phyloP scores from a whole-genome alignment of 2,113 vertebrate genomes.

The Delphinus delphis region DNA sequence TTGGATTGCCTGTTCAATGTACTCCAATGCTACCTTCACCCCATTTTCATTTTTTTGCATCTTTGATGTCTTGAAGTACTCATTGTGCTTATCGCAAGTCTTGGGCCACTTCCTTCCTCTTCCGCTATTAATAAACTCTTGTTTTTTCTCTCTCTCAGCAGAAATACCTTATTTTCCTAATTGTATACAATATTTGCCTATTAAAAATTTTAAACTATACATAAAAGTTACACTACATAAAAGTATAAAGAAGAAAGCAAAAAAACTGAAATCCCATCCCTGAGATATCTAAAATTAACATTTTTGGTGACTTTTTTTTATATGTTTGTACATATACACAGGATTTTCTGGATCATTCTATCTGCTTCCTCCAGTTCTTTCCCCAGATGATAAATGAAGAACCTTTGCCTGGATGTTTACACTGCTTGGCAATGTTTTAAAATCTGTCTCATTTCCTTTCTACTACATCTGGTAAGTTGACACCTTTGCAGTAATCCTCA shows the following conservation, averaged over 20 bases:
- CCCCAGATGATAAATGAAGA: background rate
- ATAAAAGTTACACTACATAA: background rate
- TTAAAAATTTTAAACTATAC: background rate
- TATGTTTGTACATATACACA: background rate
- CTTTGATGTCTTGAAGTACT: background rate
- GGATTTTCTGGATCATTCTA: background rate
- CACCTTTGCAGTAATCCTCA: background rate
- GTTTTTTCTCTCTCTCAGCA: background rate
- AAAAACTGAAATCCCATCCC: background rate
- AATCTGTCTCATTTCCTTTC: background rate
- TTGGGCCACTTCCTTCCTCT: background rate
- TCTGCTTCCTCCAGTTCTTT: background rate
- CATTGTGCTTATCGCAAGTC: background rate
- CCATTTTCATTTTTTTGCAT: background rate
- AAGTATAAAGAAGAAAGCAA: background rate
- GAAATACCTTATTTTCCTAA: background rate
- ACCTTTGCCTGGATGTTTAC: background rate
- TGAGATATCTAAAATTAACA: background rate
- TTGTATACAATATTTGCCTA: background rate
- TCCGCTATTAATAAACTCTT: background rate
- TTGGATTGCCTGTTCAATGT: background rate
- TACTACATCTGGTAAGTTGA: background rate
- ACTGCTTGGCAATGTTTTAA: constrained; percentile 8
- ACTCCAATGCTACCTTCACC: background rate
- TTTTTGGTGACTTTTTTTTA: background rate